Evolutionary conservation across 2,888 invertebrate genomes (phyloP), one percentile per base, ranked within the genome.

Genomic region (Eulithis testata): DNA sequence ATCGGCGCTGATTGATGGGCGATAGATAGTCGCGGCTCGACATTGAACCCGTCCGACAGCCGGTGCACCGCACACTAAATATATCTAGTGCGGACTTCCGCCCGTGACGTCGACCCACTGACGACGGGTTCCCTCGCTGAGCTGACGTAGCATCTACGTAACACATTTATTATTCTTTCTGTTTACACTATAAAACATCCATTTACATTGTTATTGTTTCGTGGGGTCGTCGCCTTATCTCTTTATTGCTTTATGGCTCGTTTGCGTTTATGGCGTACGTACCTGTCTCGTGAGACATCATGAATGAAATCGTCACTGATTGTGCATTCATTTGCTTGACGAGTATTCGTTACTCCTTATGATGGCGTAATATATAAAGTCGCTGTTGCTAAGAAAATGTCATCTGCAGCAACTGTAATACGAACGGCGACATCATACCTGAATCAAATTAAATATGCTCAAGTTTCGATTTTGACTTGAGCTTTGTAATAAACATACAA

Each of bases 81-180:
- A 89, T 86, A 90, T 89, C 88, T 88, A 88, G 81, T 81, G 83
- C 87, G 88, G 86, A 90, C 91, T 89, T 91, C 92, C 91, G 90
- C 76, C 82, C 79, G 89, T 91, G 91, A 91, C 91, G 91, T 89
- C 81, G 83, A 74, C 76, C 82, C 83, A 76, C 84, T 87, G 88
- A 87, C 89, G 88, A 59, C 49, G 51, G 65, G 66, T 73, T 71
- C 78, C 70, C 74, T 75, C 72, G 72, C 80, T 88, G 89, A 88
- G 72, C 80, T 88, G 89, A 88, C 89, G 88, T 86, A 83, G 74
- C 78, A 80, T 76, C 82, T 76, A 86, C 90, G 89, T 88, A 87
- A 87, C 84, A 80, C 79, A 82, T 87, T 85, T 87, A 84, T 86
- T 86, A 86, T 85, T 79, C 85, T 88, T 89, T 87, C 86, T 91